Conservation (phyloP, 2,888 invertebrate species). For the Tipula helvola region DNA sequence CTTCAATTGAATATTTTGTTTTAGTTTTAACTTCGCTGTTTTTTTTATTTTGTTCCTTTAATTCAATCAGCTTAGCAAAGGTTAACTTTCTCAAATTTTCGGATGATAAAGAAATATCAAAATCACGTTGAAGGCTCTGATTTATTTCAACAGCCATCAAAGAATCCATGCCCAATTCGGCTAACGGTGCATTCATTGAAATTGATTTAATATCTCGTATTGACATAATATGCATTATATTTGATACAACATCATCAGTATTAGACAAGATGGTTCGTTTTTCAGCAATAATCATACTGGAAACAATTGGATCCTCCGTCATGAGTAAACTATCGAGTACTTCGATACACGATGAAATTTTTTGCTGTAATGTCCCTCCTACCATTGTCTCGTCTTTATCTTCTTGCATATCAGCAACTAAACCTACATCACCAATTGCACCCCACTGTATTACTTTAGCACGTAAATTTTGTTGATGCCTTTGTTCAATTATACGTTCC, state of each 20-base stretch:
- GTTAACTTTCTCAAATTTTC: conserved; percentile 75
- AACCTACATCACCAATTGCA: conserved; percentile 78
- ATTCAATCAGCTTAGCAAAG: conserved; percentile 39
- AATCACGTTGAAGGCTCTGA: conserved; percentile 71
- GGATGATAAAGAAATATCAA: conserved; percentile 69
- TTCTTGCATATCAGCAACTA: conserved; percentile 64
- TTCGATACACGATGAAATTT: too few species aligned
- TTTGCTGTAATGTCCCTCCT: conserved; percentile 71
- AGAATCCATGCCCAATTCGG: conserved; percentile 93
- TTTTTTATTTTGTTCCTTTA: conserved; percentile 23
- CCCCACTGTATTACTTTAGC: conserved; percentile 87
- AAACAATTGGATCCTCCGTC: conserved; percentile 55
- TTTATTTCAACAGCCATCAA: conserved; percentile 96
- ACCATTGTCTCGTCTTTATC: conserved; percentile 55
- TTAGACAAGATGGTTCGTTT: conserved; percentile 45
- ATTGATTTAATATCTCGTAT: conserved; percentile 56
- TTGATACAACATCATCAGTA: conserved; percentile 55
- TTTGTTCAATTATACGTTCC: conserved; percentile 73
- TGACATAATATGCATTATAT: conserved; percentile 56
- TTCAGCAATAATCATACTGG: conserved; percentile 79
- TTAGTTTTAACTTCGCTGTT: too few species aligned
- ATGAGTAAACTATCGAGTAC: conserved; percentile 61
- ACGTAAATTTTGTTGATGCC: conserved; percentile 55
- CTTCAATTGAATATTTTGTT: too few species aligned
- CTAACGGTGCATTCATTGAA: conserved; percentile 58